phyloP scores from a whole-genome alignment of 2,113 vertebrate genomes.

The Leucosticte australis region DNA sequence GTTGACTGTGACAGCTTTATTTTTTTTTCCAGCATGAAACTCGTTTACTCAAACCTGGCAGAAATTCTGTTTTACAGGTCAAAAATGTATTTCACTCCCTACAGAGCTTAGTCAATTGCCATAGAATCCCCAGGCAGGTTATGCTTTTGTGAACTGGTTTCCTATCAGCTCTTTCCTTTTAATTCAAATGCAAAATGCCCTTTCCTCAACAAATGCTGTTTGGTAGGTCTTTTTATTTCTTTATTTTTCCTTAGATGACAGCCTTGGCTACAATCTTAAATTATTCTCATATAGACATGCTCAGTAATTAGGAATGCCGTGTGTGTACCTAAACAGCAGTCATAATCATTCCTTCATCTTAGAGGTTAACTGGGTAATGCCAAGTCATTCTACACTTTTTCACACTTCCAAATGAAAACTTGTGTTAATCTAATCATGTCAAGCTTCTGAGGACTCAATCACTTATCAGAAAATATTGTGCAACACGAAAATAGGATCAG shows the following conservation, averaged over 20 bases:
- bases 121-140: background rate
- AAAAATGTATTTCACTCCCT: background rate
- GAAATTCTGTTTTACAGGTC: background rate
- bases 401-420: fast-evolving
- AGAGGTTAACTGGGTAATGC: background rate
- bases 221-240: background rate
- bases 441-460: background rate
- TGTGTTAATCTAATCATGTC: background rate
- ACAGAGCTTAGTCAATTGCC: background rate
- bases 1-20: background rate
- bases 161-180: background rate
- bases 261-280: background rate
- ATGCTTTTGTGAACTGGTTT: background rate
- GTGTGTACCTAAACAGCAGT: background rate
- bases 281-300: background rate
- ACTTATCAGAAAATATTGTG: background rate
- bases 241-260: background rate
- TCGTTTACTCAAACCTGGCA: background rate
- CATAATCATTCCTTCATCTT: background rate
- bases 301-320: background rate
- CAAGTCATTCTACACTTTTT: background rate
- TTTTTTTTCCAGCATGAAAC: background rate
- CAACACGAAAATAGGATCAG: background rate
- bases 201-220: background rate
- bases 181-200: background rate